Conservation (phyloP, 2,888 invertebrate genomes). For the Acanthopleura granulata region DNA sequence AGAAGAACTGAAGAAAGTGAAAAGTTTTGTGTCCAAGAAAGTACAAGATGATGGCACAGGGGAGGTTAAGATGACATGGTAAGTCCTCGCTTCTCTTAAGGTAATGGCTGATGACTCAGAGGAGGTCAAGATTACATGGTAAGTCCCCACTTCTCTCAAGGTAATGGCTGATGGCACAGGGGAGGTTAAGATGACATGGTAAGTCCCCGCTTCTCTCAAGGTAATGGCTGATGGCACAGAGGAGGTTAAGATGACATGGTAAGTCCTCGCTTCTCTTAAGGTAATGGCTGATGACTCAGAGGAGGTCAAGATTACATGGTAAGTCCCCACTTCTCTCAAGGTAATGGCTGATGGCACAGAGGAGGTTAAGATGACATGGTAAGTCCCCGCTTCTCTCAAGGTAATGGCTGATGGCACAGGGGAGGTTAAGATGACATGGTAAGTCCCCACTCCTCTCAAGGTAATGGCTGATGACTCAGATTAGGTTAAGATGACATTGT, state of each 20-base stretch:
- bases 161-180: slow-evolving; percentile 46
- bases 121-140: slow-evolving; percentile 58
- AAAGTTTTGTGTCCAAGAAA: slow-evolving; percentile 50
- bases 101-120: slow-evolving; percentile 30
- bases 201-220: slow-evolving; percentile 31
- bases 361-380: slow-evolving; percentile 59
- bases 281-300: slow-evolving; percentile 46
- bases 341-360: slow-evolving; percentile 46
- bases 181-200: slow-evolving; percentile 59
- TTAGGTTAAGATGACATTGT: slow-evolving; percentile 60
- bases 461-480: slow-evolving; percentile 46
- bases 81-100: slow-evolving; percentile 19
- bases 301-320: slow-evolving; percentile 58
- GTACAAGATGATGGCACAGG: slow-evolving; percentile 47
- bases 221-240: slow-evolving; percentile 46
- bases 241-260: slow-evolving; percentile 59
- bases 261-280: slow-evolving; percentile 30
- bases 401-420: slow-evolving; percentile 46
- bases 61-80: slow-evolving; percentile 59
- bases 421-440: slow-evolving; percentile 59
- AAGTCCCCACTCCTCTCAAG: slow-evolving; percentile 31
- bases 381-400: slow-evolving; percentile 31
- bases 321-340: slow-evolving; percentile 31
- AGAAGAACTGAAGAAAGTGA: slow-evolving; percentile 50
- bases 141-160: slow-evolving; percentile 31